Evolutionary conservation across 2,797 vertebrate species (phyloP), one percentile per base, ranked within the genome.

Genomic region (Intellagama lesueurii): DNA sequence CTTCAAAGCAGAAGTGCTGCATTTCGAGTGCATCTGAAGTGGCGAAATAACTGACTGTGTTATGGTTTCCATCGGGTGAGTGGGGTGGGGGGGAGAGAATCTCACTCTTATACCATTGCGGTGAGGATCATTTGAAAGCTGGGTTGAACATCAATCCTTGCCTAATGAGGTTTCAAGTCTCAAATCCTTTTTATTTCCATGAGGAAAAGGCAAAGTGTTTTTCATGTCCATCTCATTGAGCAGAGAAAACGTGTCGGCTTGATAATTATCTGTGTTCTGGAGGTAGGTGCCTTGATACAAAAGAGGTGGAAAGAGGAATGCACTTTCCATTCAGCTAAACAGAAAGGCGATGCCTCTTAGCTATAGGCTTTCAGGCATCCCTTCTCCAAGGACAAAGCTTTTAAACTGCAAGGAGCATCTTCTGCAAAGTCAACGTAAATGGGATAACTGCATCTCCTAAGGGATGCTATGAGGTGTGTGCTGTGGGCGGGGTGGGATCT

Each of bases 361-460:
- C 56, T 49, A 68, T 17, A 28, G 47, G 70, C 81, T 88, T 72
- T 86, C 90, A 66, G 49, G 79, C 79, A 66, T 28, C 26, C 19
- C 32, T 83, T 73, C 75, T 79, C 52, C 84, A 66, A 87, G 88
- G 81, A 35, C 84, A 47, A 81, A 69, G 90, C 87, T 91, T 81
- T 85, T 69, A 69, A 85, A 35, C 19, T n/a, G 26, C n/a, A 81
- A 88, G 26, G 68, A 6, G 35, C 14, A n/a, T 79, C 72, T 75
- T 79, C 35, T 79, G 49, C 81, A 87, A 80, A 87, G 86, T 90
- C 35, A 87, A 60, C 26, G 24, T 49, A 73, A 73, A 12, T 68
- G 69, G 68, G 76, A 81, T 85, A 75, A 76, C 68, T 85, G 75
- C 68, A 4, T 80, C 77, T 85, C 56, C 26, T 49, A 75, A 66